Base-by-base conservation (phyloP, 2,113 vertebrate species). In the Acrocephalus kingi region DNA sequence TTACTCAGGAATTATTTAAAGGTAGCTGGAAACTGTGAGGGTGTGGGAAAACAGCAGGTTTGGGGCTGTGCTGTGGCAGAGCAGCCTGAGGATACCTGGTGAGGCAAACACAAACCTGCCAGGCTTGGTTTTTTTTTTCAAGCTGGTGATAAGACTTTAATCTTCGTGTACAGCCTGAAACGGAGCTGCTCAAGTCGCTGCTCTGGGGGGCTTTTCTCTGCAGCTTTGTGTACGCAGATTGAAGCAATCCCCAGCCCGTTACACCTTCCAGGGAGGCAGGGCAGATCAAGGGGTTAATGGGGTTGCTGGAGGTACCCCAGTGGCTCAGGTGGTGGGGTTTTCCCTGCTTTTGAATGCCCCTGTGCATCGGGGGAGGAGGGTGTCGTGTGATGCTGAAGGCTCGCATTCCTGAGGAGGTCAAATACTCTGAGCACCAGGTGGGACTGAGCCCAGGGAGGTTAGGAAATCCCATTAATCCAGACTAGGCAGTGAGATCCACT, bases 161-260 rank as follows among this genome's bases (percentile, higher is more conserved):
- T 95, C 90, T 61, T 30, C 12, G 3, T 54, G 83, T 75, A 21
- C 48, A 90, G 64, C 52, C 88, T 54, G 90, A 81, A 88, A 94
- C 0, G 0, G 82, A 95, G 93, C 77, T 19, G 82, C 78, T 88
- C 64, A 2, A 30, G 58, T 8, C 1, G 1, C 52, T 54, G 74
- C 17, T 91, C 56, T 27, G 2, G 71, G 78, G 56, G 3, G 43
- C 73, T 89, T 91, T 69, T 58, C 74, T 54, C n/a, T 33, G 4
- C 5, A 4, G 94, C 85, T 95, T 78, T 90, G 92, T 48, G 88
- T 68, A 68, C 96, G 94, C 64, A 93, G 92, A 81, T 68, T 61
- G 96, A 4, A 37, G 52, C 76, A 74, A 61, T 67, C 39, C 83
- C 83, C 82, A 13, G 64, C 90, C 75, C 56, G 79, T 20, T 88